Base-by-base conservation (phyloP, 2,888 invertebrate species). In the Chrysodeixis includens region DNA sequence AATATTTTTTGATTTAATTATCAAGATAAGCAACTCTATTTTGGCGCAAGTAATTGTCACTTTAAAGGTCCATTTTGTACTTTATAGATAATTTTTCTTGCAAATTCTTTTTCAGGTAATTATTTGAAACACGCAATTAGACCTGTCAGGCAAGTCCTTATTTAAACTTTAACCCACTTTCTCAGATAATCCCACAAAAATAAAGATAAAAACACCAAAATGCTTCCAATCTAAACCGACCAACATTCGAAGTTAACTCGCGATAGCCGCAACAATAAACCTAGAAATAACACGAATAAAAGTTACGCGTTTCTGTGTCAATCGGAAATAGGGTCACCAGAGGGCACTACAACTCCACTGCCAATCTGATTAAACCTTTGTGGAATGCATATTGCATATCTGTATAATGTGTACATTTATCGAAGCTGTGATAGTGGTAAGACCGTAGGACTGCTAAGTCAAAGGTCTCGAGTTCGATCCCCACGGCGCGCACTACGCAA, bases 261-360 rank as follows among this genome's bases (percentile, higher is more conserved):
- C 30, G 61, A 64, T 53, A 57, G 49, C 32, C 58, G 57, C 30
- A 60, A 62, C 66, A 63, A 65, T 76, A 76, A 75, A 75, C 52
- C 56, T 16, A 62, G 62, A 68, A 66, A 76, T 65, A 56, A 56
- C 30, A 10, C 60, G 52, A 62, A 66, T 69, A 75, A 75, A 71
- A 22, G 32, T 32, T 55, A 63, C 68, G 22, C 68, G 20, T 62
- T 59, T 55, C 53, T 63, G 62, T 62, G 64, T 60, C 64, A 61
- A 57, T 51, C 59, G 60, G 66, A 56, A 65, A 35, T 18, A 52
- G 12, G 49, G 30, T 32, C 40, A 53, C 12, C 49, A 26, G 55
- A 49, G 14, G n/a, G 20, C 51, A 66, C 53, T 72, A 66, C 63
- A 71, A 65, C 62, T 53, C 26, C 26, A 26, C 26, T 49, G 46